Percentiles rank a stretch among this genome's conserved stretches.
These are phyloP conservation scores for Smutsia temminckii DNA, from an alignment of 2,797 vertebrate genomes.

Conservation along the genomic window DNA sequence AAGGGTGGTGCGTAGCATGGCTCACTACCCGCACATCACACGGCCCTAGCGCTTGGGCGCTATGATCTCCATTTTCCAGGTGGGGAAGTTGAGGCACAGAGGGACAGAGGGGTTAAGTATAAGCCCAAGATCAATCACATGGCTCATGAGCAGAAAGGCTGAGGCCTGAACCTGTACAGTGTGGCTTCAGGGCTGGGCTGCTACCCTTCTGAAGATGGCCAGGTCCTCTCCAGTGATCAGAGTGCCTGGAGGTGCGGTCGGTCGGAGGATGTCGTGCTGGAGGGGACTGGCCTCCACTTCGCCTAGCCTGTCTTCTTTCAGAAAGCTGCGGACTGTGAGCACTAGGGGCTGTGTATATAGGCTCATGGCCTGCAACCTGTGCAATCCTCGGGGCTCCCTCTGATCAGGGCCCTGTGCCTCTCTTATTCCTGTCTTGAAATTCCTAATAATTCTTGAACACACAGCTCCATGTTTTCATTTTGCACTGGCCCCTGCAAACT, in stretches of 20 bases:
- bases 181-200: neutral
- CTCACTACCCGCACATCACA: neutral
- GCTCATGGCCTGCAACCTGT: neutral
- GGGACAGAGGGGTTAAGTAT: neutral
- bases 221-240: neutral
- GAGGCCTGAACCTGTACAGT: neutral
- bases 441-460: neutral
- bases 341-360: too few relatives aligned
- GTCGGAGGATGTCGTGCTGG: rapidly evolving
- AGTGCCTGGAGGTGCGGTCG: rapidly evolving
- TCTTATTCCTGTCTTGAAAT: neutral
- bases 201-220: neutral
- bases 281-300: too few relatives aligned
- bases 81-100: neutral
- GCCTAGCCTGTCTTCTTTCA: neutral
- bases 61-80: too few relatives aligned
- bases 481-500: neutral
- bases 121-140: neutral
- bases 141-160: neutral
- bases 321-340: neutral
- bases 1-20: too few relatives aligned
- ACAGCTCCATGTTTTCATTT: neutral
- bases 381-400: neutral
- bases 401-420: neutral
- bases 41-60: too few relatives aligned